Percentiles rank a stretch among this genome's conserved stretches.
Evolutionary conservation across 2,888 invertebrate genomes (phyloP).

Genomic region (Dascillus cervinus): DNA sequence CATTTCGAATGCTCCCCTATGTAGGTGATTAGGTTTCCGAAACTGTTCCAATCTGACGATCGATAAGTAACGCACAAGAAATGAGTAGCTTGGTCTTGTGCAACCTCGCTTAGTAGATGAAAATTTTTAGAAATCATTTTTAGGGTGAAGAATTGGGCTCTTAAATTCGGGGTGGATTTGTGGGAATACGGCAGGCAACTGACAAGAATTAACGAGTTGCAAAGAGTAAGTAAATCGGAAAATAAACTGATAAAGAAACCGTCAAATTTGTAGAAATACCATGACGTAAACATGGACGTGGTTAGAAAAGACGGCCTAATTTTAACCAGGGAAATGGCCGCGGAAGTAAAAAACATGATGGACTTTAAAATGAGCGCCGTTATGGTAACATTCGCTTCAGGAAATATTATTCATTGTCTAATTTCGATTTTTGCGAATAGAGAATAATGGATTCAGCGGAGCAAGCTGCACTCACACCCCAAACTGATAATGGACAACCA

Average conservation of each 20-base stretch:
- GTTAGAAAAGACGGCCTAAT: conserved; percentile 77
- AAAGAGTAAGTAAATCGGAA: conserved; percentile 57
- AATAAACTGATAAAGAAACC: neutral
- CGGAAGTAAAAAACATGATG: conserved; percentile 89
- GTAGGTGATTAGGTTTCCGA: no score
- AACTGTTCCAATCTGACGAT: no score
- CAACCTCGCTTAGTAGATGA: neutral
- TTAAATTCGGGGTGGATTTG: conserved; percentile 82
- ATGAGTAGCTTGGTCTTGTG: no score
- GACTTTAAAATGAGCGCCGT: conserved; percentile 88
- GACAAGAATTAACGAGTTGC: conserved; percentile 82
- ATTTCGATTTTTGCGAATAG: conserved; percentile 43
- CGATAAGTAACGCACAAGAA: no score
- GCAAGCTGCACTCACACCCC: conserved; percentile 70
- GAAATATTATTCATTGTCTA: neutral
- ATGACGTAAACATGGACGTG: conserved; percentile 68
- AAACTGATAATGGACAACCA: conserved; percentile 38
- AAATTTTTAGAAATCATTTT: no score
- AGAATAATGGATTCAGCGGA: conserved; percentile 89
- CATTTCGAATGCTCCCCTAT: no score
- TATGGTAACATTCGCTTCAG: conserved; percentile 56
- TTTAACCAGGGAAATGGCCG: conserved; percentile 78
- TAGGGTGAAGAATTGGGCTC: conserved; percentile 89
- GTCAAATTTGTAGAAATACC: conserved; percentile 62
- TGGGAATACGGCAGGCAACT: conserved; percentile 85